phyloP scores from a whole-genome alignment of 2,113 vertebrate genomes.

The Nycticorax nycticorax region DNA sequence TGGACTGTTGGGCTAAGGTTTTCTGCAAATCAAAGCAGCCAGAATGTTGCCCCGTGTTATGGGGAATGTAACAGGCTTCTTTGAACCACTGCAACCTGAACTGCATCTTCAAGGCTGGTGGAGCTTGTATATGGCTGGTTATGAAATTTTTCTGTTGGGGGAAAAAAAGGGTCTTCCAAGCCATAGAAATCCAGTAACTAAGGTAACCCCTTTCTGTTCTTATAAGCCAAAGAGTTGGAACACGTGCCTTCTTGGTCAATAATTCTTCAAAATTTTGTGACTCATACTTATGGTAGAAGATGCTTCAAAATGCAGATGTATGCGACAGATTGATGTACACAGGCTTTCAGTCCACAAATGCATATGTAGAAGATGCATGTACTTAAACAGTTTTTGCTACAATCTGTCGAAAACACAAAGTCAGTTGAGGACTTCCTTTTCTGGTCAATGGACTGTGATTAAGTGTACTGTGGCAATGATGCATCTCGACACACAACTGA shows the following conservation, averaged over 20 bases:
- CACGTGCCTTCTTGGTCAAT: background rate
- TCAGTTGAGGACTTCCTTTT: conserved; percentile 57
- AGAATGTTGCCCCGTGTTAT: background rate
- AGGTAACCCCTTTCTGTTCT: background rate
- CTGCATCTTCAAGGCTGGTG: background rate
- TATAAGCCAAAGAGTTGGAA: background rate
- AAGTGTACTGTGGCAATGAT: conserved; percentile 44
- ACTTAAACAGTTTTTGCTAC: conserved; percentile 33
- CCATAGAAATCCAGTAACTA: background rate
- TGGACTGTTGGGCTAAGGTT: background rate
- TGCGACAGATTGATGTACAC: background rate
- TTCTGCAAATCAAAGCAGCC: background rate
- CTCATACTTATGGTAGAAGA: background rate
- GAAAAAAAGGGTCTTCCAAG: background rate
- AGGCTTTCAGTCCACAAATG: conserved; percentile 2
- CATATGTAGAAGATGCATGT: background rate
- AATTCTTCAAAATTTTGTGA: background rate
- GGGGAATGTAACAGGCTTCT: background rate
- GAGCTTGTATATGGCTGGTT: background rate
- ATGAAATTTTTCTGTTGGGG: background rate
- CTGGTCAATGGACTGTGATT: conserved; percentile 44
- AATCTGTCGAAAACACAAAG: conserved; percentile 48
- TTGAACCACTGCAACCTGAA: background rate
- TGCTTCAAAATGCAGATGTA: conserved; percentile 31
- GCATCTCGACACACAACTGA: conserved; percentile 47